Percentiles rank a stretch among this genome's conserved stretches.
phyloP scores from a whole-genome alignment of 2,113 vertebrate species.

The Strigops habroptila region DNA sequence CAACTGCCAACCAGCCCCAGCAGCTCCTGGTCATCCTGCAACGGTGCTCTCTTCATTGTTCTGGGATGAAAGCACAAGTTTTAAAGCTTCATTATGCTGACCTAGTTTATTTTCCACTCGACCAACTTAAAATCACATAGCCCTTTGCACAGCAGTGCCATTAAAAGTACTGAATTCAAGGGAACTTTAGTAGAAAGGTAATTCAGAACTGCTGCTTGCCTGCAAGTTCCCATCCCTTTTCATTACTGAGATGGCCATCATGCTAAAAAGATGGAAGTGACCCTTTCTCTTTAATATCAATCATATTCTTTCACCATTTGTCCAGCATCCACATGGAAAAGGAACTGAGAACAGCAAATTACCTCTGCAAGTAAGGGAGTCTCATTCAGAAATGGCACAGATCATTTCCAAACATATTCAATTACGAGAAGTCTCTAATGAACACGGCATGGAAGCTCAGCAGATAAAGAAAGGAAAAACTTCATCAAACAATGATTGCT shows the following conservation, averaged over 20 bases:
- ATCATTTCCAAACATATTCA: constrained; percentile 16
- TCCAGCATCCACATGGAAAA: constrained; percentile 14
- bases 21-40: not conserved
- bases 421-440: constrained; percentile 23
- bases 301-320: not conserved
- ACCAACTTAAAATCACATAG: not conserved
- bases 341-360: constrained; percentile 13
- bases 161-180: constrained; percentile 30
- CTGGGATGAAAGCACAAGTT: not conserved
- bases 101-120: constrained; percentile 55
- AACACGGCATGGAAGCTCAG: constrained; percentile 25
- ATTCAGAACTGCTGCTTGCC: constrained; percentile 21
- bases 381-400: not conserved
- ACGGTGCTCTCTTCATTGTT: not conserved
- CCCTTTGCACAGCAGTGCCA: not conserved
- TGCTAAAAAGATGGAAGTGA: not conserved
- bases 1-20: not conserved
- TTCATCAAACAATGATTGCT: constrained; percentile 7
- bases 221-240: constrained; percentile 43
- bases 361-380: constrained; percentile 21
- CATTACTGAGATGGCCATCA: constrained; percentile 1
- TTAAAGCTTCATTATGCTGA: constrained; percentile 48
- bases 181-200: constrained; percentile 27
- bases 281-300: constrained; percentile 14
- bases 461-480: constrained; percentile 11